Conservation (phyloP, 2,888 invertebrate species). For the Oeneis ivallda region DNA sequence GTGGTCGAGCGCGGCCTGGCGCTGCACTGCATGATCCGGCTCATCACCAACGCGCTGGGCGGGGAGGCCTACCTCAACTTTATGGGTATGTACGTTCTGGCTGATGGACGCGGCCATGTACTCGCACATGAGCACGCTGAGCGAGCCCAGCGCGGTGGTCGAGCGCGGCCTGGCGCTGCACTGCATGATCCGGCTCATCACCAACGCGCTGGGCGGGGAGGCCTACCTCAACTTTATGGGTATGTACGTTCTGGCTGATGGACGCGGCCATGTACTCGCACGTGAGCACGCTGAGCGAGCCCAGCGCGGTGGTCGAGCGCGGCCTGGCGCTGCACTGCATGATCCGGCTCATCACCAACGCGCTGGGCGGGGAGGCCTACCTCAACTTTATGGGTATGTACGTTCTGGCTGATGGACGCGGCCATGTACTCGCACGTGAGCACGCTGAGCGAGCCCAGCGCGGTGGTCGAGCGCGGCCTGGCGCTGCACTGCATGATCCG, state of each 20-base stretch:
- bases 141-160: conserved; percentile 86
- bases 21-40: conserved; percentile 97
- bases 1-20: conserved; percentile 96
- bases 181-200: conserved; percentile 97
- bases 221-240: conserved; percentile 99
- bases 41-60: conserved; percentile 96
- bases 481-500: conserved; percentile 98
- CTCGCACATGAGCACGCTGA: conserved; percentile 93
- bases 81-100: conserved; percentile 89
- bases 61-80: conserved; percentile 99
- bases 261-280: conserved; percentile 99
- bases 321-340: conserved; percentile 98
- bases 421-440: conserved; percentile 99
- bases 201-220: conserved; percentile 97
- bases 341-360: conserved; percentile 96
- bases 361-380: conserved; percentile 98
- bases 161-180: conserved; percentile 97
- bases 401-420: conserved; percentile 98
- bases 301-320: conserved; percentile 89
- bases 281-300: conserved; percentile 91
- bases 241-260: conserved; percentile 88
- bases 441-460: conserved; percentile 83
- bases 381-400: conserved; percentile 96
- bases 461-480: conserved; percentile 94
- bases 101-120: conserved; percentile 99